Conservation (phyloP, 2,113 vertebrate genomes). For the Crypturellus undulatus region DNA sequence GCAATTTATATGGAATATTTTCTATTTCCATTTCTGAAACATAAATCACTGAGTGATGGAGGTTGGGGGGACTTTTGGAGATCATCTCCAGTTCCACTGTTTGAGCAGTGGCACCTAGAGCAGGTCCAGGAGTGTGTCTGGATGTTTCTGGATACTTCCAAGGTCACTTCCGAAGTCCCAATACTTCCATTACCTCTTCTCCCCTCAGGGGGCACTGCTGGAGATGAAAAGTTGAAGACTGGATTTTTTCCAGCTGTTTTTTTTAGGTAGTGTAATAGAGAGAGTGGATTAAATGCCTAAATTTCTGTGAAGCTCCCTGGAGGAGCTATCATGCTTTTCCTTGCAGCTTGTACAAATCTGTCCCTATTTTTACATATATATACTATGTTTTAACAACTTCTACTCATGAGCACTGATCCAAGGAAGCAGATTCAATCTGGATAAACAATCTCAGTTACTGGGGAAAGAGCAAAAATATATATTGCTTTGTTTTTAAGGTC, state of each 20-base stretch:
- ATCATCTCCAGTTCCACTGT: too few species aligned
- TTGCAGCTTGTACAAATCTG: not conserved
- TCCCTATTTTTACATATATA: not conserved
- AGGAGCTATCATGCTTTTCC: not conserved
- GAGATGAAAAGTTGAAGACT: not conserved
- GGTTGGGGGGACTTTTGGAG: too few species aligned
- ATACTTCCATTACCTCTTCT: not conserved
- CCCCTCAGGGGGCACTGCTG: not conserved
- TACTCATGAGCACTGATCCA: not conserved
- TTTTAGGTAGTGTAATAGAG: not conserved
- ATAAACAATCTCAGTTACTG: not conserved
- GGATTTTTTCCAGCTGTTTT: not conserved
- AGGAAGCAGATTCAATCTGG: not conserved
- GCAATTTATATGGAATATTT: too few species aligned
- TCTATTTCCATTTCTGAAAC: too few species aligned
- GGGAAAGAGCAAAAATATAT: not conserved
- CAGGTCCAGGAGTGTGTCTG: too few species aligned
- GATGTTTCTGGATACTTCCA: too few species aligned
- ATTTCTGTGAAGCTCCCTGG: not conserved
- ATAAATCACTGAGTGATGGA: too few species aligned
- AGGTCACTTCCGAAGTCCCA: too few species aligned
- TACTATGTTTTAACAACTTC: not conserved
- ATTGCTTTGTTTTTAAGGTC: not conserved
- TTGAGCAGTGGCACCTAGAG: too few species aligned
- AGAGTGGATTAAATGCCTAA: not conserved